phyloP scores from a whole-genome alignment of 2,113 vertebrate species.

The Hylia prasina region DNA sequence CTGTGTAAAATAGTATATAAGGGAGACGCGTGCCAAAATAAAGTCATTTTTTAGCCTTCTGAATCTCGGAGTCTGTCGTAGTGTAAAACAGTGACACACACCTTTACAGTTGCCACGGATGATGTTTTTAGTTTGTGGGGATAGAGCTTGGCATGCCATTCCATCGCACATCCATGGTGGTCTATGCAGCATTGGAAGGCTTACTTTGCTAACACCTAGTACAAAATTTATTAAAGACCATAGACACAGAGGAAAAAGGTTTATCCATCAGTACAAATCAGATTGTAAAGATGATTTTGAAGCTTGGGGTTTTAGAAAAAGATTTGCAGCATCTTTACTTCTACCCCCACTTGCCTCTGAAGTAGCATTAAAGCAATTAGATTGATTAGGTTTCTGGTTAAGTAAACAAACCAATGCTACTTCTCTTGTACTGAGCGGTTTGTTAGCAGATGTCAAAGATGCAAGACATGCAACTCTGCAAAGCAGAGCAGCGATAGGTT shows the following conservation, averaged over 20 bases:
- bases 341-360: background rate
- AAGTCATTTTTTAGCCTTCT: too few relatives aligned
- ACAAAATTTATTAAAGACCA: background rate
- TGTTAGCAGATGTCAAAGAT: background rate
- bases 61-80: too few relatives aligned
- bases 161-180: too few relatives aligned
- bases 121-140: too few relatives aligned
- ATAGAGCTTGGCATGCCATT: too few relatives aligned
- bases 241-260: background rate
- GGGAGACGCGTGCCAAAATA: too few relatives aligned
- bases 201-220: background rate
- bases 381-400: background rate
- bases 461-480: background rate
- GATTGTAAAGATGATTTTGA: background rate
- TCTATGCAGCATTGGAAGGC: too few relatives aligned
- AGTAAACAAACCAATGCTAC: background rate
- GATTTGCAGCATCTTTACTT: background rate
- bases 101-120: too few relatives aligned
- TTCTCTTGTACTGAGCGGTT: background rate
- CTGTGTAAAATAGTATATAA: too few relatives aligned
- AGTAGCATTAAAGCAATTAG: background rate
- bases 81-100: too few relatives aligned
- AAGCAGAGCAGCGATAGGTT: background rate
- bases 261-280: background rate
- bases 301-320: background rate